Base-by-base conservation (phyloP, 1,140 invertebrate species). In the Scylla paramamosain region DNA sequence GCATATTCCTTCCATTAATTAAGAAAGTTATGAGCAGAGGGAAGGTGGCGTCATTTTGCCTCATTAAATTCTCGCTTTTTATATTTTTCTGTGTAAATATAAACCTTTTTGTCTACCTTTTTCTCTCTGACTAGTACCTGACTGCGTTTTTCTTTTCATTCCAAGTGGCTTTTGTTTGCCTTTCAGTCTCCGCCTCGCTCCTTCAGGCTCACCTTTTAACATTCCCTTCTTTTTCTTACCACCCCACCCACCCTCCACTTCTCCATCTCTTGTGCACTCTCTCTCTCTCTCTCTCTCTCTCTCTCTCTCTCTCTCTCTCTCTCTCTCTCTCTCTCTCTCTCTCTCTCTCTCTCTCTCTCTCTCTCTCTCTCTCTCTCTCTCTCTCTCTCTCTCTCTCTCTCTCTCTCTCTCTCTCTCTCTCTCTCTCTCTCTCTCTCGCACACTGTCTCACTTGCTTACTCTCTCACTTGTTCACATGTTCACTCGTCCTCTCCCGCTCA, bases 211-310 rank as follows among this genome's bases (percentile, higher is more conserved):
- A 59, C 52, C 52, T 59, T 59, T 12, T 59, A 59, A 59, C 52
- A 59, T 59, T 59, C 16, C 52, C 52, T 59, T 59, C 52, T 20
- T 3, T 59, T 59, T 0, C 16, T 59, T n/a, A 7, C 20, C 8
- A 16, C n/a, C 20, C 25, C 67, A n/a, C 20, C 25, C n/a, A 20
- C 1, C 20, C 67, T n/a, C 67, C 67, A n/a, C 25, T 20, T 77
- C 20, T n/a, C 20, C 67, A 7, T n/a, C n/a, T 77, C 67, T n/a
- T n/a, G 4, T n/a, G 12, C 67, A 20, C 67, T n/a, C 67, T 77
- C 67, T 77, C 67, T 77, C 67, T 77, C 67, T 77, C 67, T 77
- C 67, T 77, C 67, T 77, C 67, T 77, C 25, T 77, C 67, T 77
- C 67, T 77, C 25, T 59, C 52, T 59, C 10, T 59, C 10, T 59